Percentiles rank a stretch among this genome's conserved stretches.
Evolutionary conservation across 2,797 vertebrate species (phyloP).

Genomic region (Neopelma chrysocephalum): DNA sequence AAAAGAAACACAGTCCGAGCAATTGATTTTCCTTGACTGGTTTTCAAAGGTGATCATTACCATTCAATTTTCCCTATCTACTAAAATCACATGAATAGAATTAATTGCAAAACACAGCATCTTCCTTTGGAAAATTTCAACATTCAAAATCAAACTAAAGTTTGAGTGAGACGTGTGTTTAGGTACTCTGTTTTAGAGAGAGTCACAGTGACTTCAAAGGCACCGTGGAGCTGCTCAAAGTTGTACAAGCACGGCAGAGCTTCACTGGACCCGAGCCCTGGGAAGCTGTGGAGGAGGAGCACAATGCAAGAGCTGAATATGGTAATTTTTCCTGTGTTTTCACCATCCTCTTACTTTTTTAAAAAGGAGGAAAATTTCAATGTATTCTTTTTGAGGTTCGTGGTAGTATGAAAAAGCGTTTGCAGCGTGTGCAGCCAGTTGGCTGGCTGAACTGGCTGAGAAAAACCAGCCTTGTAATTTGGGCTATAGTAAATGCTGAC

Average conservation of each 20-base stretch:
- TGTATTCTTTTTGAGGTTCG: constrained; percentile 22
- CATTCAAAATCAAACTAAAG: neutral
- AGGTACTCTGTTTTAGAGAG: neutral
- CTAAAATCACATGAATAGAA: neutral
- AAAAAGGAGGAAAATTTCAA: constrained; percentile 34
- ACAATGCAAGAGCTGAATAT: constrained; percentile 13
- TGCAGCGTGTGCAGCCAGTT: constrained; percentile 61
- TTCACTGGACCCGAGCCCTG: neutral
- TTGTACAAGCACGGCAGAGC: neutral
- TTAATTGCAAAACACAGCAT: neutral
- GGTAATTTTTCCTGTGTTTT: constrained; percentile 13
- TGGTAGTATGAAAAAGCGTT: neutral
- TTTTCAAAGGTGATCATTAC: neutral
- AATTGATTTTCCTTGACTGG: neutral
- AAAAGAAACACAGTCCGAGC: neutral
- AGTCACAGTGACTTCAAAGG: neutral
- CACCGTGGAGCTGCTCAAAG: neutral
- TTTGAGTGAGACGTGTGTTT: neutral
- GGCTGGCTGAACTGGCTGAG: constrained; percentile 55
- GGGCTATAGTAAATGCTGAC: constrained; percentile 51
- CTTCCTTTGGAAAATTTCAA: neutral
- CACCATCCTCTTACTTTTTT: constrained; percentile 34
- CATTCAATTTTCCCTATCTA: neutral
- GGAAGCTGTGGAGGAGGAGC: neutral
- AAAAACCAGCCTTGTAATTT: constrained; percentile 59